phyloP scores from a whole-genome alignment of 1,140 invertebrate genomes.

The Apis laboriosa region DNA sequence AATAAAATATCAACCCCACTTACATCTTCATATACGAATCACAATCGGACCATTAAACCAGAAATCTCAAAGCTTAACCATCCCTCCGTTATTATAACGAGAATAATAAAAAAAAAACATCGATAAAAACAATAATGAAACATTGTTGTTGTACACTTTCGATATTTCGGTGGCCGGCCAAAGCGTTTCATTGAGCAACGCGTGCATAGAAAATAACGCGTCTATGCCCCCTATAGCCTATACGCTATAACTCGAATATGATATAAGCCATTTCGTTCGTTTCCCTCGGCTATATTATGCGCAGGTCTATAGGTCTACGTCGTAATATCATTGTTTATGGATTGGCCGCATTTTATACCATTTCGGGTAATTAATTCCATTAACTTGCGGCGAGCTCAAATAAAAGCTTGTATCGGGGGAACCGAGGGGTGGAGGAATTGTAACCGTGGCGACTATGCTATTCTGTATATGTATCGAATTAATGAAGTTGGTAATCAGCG shows the following conservation, averaged over 20 bases:
- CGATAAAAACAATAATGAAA: no score
- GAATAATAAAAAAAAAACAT: no score
- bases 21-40: no score
- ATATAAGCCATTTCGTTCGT: background rate
- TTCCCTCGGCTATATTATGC: background rate
- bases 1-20: no score
- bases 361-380: conserved; percentile 52
- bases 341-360: conserved; percentile 34
- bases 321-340: conserved; percentile 39
- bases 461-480: conserved; percentile 46
- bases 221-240: background rate
- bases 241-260: no score
- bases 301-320: background rate
- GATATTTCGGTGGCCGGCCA: no score
- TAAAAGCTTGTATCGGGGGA: conserved; percentile 36
- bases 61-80: no score
- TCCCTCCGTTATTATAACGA: no score
- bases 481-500: conserved; percentile 56
- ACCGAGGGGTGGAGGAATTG: conserved; percentile 8
- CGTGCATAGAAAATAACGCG: background rate
- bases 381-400: conserved; percentile 40
- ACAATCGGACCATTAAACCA: no score
- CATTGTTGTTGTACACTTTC: no score
- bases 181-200: background rate
- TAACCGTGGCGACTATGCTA: conserved; percentile 16